Conservation (phyloP, 2,888 invertebrate genomes). For the Iselma pallidipennis region DNA sequence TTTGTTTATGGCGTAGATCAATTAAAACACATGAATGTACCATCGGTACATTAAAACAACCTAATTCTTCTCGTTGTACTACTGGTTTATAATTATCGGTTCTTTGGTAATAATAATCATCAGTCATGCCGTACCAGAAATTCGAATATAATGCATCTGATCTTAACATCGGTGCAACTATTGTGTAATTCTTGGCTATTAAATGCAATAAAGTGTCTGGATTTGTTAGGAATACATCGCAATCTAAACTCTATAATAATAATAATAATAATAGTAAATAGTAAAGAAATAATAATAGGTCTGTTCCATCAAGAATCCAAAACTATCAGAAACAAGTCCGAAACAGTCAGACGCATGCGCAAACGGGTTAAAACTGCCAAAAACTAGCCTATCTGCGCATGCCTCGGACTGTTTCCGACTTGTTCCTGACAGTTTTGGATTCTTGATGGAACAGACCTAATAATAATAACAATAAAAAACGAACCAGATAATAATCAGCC, state of each 20-base stretch:
- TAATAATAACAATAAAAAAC: conserved; percentile 8
- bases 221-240: conserved; percentile 80
- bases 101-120: conserved; percentile 79
- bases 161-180: conserved; percentile 84
- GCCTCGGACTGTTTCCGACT: too few species aligned
- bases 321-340: too few species aligned
- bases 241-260: conserved; percentile 75
- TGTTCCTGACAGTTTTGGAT: too few species aligned
- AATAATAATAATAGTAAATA: too few species aligned
- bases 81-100: conserved; percentile 86
- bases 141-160: conserved; percentile 91
- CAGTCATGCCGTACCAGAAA: conserved; percentile 94
- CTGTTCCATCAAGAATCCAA: too few species aligned
- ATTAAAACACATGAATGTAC: conserved; percentile 87
- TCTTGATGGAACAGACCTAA: not conserved
- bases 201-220: conserved; percentile 65
- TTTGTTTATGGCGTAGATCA: conserved; percentile 63
- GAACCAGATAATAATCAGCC: conserved; percentile 88
- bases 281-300: too few species aligned
- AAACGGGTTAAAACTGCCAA: too few species aligned
- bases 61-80: conserved; percentile 66
- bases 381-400: too few species aligned
- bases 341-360: too few species aligned
- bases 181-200: conserved; percentile 63
- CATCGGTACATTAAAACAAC: conserved; percentile 88